These are phyloP conservation scores for Bombus confusus DNA, from an alignment of 1,140 invertebrate species.

Conservation along the genomic window DNA sequence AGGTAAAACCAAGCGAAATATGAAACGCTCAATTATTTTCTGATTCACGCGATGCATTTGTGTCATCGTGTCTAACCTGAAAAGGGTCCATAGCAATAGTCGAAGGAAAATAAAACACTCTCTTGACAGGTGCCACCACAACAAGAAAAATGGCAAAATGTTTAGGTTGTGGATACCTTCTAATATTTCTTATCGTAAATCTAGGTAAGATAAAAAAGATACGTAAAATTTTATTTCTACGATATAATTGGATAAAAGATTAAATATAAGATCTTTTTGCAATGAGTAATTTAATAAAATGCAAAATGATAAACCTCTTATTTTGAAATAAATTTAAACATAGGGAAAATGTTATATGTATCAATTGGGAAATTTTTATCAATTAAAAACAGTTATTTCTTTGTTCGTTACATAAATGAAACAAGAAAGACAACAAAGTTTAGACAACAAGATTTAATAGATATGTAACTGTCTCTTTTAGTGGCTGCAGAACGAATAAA, in stretches of 20 bases:
- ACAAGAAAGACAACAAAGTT: too few relatives aligned
- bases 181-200: constrained; percentile 54
- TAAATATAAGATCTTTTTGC: neutral
- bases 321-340: neutral
- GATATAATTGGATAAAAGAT: neutral
- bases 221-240: neutral
- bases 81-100: constrained; percentile 2
- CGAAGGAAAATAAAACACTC: constrained; percentile 5
- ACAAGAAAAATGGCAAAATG: constrained; percentile 50
- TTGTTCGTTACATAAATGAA: neutral
- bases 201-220: constrained; percentile 44
- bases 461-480: constrained; percentile 55
- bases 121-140: constrained; percentile 14
- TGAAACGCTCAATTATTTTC: constrained; percentile 19
- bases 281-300: neutral
- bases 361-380: neutral
- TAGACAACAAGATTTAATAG: neutral
- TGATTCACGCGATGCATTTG: constrained; percentile 49
- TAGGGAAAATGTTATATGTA: neutral
- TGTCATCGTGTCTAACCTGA: constrained; percentile 30
- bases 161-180: constrained; percentile 44
- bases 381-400: neutral
- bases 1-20: neutral
- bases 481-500: constrained; percentile 84
- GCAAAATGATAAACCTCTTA: neutral